phyloP scores from a whole-genome alignment of 2,113 vertebrate genomes.

The Petrocephalus microphthalmus region DNA sequence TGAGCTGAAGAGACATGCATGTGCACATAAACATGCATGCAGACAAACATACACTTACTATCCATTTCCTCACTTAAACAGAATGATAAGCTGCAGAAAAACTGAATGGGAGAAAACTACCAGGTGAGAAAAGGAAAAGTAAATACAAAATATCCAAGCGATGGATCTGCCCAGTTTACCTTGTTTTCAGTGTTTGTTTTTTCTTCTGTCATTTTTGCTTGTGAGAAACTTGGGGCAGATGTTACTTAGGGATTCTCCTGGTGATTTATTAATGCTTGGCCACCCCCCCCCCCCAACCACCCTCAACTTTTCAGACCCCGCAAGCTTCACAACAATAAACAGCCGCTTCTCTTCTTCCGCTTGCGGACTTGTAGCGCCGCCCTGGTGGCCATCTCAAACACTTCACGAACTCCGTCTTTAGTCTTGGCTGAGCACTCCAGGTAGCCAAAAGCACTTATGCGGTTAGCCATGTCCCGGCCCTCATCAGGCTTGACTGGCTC shows the following conservation, averaged over 20 bases:
- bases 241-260: conserved; percentile 41
- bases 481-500: conserved; percentile 91
- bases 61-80: conserved; percentile 37
- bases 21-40: conserved; percentile 30
- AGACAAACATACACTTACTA: conserved; percentile 22
- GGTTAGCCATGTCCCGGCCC: conserved; percentile 92
- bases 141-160: conserved; percentile 6
- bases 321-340: conserved; percentile 73
- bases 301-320: not conserved
- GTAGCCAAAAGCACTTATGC: conserved; percentile 94
- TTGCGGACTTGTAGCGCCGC: conserved; percentile 92
- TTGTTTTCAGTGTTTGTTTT: conserved; percentile 47
- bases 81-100: conserved; percentile 42
- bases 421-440: conserved; percentile 97
- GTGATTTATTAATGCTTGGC: conserved; percentile 27
- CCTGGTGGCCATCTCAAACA: conserved; percentile 96
- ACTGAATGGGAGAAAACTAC: conserved; percentile 36
- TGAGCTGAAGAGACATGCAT: conserved; percentile 4
- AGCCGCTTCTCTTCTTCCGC: conserved; percentile 77
- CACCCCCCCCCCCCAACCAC: not conserved
- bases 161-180: not conserved
- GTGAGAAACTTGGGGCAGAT: conserved; percentile 43
- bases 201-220: conserved; percentile 42
- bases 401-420: conserved; percentile 92
- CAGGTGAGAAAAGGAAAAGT: conserved; percentile 12